Base-by-base conservation (phyloP, 2,797 vertebrate species). In the Fistularia commersonii region DNA sequence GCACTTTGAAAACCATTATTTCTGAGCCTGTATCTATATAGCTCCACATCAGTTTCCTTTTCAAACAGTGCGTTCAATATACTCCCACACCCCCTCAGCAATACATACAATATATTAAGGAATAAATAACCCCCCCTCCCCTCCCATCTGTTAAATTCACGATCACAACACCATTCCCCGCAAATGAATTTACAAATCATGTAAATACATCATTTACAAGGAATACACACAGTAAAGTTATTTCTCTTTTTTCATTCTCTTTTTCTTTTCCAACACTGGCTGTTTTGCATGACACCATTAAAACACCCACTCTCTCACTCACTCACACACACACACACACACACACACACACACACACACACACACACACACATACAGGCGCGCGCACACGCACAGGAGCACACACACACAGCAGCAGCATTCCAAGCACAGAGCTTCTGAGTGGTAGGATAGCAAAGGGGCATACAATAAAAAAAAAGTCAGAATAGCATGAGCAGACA, bases 401-500 rank as follows among this genome's bases (percentile, higher is more conserved):
- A 51, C 55, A 43, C 42, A 15, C 50, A 33, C 47, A 14, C 59
- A 46, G 33, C 66, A 69, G 64, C 72, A 80, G 73, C 79, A 81
- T 81, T 84, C 76, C 83, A 71, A 54, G 81, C 76, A 86, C 69
- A 78, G 68, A 69, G 85, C 72, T 74, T 79, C 49, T 68, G 62
- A 69, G 71, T 69, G 77, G 64, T 76, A 65, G 74, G 53, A 80
- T 80, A 77, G 51, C 45, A 41, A 47, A 6, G 35, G 6, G 46
- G 14, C 47, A 11, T 5, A 54, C 68, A 64, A 11, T 55, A 57
- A 64, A 59, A 32, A 54, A 48, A 48, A 48, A 46, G 39, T 45
- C 36, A 76, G 44, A 59, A 23, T 31, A 66, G 41, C 54, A 35
- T 46, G 49, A 76, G 38, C 39, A 45, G 48, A 75, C 44, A 23